phyloP scores from a whole-genome alignment of 1,140 invertebrate species.

The Yoshiicerus persimilis region DNA sequence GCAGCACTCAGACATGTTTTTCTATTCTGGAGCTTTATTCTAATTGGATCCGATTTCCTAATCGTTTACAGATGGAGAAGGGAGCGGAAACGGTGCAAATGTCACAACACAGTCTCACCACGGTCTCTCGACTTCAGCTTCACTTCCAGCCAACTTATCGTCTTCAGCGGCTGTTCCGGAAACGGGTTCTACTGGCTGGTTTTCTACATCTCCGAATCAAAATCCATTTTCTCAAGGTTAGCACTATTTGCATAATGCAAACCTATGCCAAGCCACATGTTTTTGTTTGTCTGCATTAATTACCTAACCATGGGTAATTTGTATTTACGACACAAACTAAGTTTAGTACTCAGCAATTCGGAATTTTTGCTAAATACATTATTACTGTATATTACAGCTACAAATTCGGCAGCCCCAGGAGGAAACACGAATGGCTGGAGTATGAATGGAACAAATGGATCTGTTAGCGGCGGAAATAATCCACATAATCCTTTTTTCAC shows the following conservation, averaged over 20 bases:
- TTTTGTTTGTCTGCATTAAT: too few relatives aligned
- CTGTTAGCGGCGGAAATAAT: neutral
- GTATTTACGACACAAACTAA: too few relatives aligned
- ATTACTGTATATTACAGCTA: neutral
- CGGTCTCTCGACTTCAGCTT: constrained; percentile 40
- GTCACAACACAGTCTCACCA: neutral
- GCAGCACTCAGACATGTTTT: too few relatives aligned
- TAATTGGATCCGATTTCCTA: neutral
- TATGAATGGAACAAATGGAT: neutral
- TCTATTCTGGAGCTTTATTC: too few relatives aligned
- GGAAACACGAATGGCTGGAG: constrained; percentile 23
- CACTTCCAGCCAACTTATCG: constrained; percentile 47
- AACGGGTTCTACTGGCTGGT: constrained; percentile 29
- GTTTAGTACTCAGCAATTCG: too few relatives aligned
- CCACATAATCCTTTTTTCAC: constrained; percentile 41
- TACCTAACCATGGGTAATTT: too few relatives aligned
- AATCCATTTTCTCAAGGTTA: constrained; percentile 46
- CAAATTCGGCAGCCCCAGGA: neutral
- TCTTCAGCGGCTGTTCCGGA: constrained; percentile 5
- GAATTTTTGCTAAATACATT: too few relatives aligned
- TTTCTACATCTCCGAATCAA: constrained; percentile 43
- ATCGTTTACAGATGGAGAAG: constrained; percentile 33
- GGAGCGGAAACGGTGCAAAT: neutral
- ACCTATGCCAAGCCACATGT: too few relatives aligned
- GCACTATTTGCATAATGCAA: too few relatives aligned